Evolutionary conservation across 2,113 vertebrate species (phyloP).

Genomic region (Apodemus sylvaticus): DNA sequence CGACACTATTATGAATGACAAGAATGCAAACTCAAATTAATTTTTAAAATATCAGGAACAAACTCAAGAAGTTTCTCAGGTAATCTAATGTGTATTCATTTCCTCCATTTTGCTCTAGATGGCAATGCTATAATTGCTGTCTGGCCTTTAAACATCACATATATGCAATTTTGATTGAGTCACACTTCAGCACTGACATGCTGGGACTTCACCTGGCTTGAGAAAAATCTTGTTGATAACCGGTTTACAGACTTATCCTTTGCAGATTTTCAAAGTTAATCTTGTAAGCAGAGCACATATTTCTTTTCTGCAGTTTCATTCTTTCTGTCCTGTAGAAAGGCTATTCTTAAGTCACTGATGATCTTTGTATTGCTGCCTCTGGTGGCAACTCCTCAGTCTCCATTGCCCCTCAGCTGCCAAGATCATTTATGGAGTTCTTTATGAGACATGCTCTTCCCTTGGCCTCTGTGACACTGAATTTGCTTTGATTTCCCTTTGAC

Average conservation of each 20-base stretch:
- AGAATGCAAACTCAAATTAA: background rate
- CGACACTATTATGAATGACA: too few species aligned
- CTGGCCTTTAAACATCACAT: background rate
- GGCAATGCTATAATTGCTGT: background rate
- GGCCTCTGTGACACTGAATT: background rate
- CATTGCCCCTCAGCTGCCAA: background rate
- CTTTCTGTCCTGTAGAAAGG: background rate
- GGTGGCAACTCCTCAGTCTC: background rate
- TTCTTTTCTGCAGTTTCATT: background rate
- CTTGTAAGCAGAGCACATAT: background rate
- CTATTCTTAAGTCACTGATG: background rate
- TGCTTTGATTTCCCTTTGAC: background rate
- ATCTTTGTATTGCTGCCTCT: background rate
- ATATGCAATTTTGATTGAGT: background rate
- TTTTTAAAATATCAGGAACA: background rate
- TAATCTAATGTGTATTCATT: background rate
- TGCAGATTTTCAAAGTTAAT: background rate
- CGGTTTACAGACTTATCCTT: background rate
- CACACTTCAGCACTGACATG: background rate
- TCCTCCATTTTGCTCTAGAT: background rate
- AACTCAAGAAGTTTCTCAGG: background rate
- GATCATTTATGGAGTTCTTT: background rate
- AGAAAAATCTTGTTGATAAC: background rate
- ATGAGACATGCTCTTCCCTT: background rate
- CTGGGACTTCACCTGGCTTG: background rate